phyloP scores from a whole-genome alignment of 2,113 vertebrate genomes.

The Saccopteryx bilineata region DNA sequence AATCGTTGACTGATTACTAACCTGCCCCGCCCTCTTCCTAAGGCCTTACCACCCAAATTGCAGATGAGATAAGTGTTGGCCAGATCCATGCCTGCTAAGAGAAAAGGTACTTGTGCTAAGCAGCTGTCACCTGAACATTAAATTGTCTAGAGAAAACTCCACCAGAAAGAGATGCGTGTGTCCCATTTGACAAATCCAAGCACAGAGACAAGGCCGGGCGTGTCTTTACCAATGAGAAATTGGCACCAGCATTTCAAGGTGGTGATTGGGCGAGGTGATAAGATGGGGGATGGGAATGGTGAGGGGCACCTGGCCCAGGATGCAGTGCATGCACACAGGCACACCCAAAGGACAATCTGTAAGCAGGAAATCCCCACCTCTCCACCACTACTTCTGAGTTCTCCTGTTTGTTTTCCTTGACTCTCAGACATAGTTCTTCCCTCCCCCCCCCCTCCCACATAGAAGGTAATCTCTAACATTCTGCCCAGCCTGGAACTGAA shows the following conservation, averaged over 20 bases:
- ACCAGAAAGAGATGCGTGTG: neutral
- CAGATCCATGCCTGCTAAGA: neutral
- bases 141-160: constrained; percentile 13
- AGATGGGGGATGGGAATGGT: neutral
- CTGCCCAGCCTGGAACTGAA: neutral
- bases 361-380: neutral
- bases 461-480: neutral
- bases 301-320: neutral
- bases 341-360: neutral
- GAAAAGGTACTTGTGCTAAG: neutral
- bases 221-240: constrained; percentile 19
- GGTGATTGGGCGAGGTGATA: neutral
- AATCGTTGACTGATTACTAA: neutral
- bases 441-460: neutral
- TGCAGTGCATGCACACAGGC: no score
- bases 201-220: neutral
- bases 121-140: neutral
- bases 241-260: neutral
- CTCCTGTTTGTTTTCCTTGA: neutral
- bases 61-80: neutral
- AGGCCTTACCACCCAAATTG: constrained; percentile 31
- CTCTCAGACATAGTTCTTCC: neutral
- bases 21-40: neutral
- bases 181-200: neutral
- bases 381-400: neutral